A percentile compares a stretch with the other conserved stretches of the same genome.
Conservation (phyloP, 2,797 vertebrate species). For the Linurgus olivaceus region DNA sequence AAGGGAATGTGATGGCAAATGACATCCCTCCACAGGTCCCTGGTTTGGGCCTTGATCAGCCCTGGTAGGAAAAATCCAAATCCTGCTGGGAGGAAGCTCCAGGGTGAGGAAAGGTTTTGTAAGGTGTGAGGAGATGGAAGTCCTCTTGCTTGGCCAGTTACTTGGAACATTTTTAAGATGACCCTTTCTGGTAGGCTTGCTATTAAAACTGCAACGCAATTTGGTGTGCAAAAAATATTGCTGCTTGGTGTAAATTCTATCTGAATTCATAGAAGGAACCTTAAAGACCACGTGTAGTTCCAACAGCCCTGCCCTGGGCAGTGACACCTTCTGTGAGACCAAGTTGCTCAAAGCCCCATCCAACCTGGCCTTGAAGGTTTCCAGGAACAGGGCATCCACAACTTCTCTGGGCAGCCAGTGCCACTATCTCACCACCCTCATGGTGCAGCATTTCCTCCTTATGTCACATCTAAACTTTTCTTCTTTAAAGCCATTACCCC, state of each 20-base stretch:
- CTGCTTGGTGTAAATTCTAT: not conserved
- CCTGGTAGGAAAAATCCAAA: not conserved
- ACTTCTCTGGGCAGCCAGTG: not conserved
- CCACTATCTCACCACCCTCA: not conserved
- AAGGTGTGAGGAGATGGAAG: not conserved
- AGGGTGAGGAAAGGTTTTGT: not conserved
- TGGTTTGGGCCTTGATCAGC: not conserved
- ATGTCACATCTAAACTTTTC: not conserved
- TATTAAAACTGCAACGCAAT: not conserved
- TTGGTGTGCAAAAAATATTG: not conserved
- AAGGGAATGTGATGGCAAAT: accelerated
- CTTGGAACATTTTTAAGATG: not conserved
- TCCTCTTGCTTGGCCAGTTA: not conserved
- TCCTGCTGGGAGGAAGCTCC: not conserved
- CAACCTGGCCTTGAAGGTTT: not conserved
- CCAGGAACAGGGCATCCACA: not conserved
- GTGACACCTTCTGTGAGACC: not conserved
- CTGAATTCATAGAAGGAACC: not conserved
- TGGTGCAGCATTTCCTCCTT: not conserved
- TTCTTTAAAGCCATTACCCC: accelerated
- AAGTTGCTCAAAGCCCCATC: not conserved
- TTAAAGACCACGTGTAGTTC: not conserved
- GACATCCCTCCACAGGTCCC: accelerated
- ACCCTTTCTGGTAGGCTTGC: not conserved
- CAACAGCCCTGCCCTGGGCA: not conserved